Conservation (phyloP, 2,113 vertebrate genomes). For the Leptosomus discolor region DNA sequence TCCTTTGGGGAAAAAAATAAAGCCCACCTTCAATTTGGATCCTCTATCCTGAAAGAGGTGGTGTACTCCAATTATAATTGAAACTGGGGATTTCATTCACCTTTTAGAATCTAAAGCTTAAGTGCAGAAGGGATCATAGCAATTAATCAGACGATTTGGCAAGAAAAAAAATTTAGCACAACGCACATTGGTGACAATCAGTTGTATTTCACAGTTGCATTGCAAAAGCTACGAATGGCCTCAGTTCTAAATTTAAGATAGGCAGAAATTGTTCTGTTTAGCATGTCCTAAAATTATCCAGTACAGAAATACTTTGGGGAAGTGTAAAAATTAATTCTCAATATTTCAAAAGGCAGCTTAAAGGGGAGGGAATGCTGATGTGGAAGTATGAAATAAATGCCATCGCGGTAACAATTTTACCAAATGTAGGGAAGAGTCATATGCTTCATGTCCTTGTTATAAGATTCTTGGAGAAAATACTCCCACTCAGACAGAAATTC, state of each 20-base stretch:
- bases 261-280: conserved; percentile 33
- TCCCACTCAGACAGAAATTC: conserved; percentile 55
- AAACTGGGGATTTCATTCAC: background rate
- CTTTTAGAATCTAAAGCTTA: background rate
- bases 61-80: background rate
- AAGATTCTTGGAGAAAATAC: conserved; percentile 44
- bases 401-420: background rate
- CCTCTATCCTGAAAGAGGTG: background rate
- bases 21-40: background rate
- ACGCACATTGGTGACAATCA: background rate
- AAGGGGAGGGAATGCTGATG: conserved; percentile 32
- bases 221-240: conserved; percentile 5
- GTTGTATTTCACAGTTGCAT: conserved; percentile 24
- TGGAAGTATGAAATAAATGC: conserved; percentile 30
- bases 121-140: background rate
- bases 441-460: conserved; percentile 15
- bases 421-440: background rate
- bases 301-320: conserved; percentile 28
- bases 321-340: conserved; percentile 48
- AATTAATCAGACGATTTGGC: background rate
- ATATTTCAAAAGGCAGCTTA: conserved; percentile 34
- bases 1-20: background rate
- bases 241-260: conserved; percentile 45
- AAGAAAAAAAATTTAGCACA: background rate
- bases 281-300: conserved; percentile 43